Conservation (phyloP, 2,797 vertebrate species). For the Spea hammondii region DNA sequence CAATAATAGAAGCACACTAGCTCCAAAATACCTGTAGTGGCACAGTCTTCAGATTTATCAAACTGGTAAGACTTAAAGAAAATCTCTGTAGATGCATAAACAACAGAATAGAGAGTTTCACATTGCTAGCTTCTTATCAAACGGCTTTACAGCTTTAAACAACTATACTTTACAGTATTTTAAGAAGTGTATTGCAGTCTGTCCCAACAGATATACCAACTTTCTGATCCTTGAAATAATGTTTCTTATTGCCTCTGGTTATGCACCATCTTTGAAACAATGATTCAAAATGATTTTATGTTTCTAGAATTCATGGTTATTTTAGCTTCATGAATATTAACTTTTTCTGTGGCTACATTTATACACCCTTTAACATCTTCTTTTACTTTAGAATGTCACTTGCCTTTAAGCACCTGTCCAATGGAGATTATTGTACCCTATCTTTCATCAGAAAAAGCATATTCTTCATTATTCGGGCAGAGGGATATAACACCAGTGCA, state of each 20-base stretch:
- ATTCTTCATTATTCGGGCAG: conserved; percentile 26
- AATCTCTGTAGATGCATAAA: too few species aligned
- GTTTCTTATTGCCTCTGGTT: neutral
- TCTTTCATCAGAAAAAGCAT: conserved; percentile 16
- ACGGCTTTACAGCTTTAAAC: too few species aligned
- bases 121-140: too few species aligned
- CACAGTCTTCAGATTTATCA: too few species aligned
- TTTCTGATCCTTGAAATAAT: too few species aligned
- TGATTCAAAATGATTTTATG: neutral
- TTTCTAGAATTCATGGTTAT: neutral
- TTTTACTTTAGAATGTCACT: neutral
- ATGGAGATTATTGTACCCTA: conserved; percentile 47
- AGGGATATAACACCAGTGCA: conserved; percentile 7
- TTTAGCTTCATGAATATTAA: neutral
- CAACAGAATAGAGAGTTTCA: too few species aligned
- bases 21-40: too few species aligned
- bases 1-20: too few species aligned
- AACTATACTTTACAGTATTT: too few species aligned
- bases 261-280: neutral
- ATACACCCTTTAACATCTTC: neutral
- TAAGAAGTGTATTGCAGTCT: too few species aligned
- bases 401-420: conserved; percentile 33
- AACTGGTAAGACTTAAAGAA: too few species aligned
- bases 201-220: too few species aligned
- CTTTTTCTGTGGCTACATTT: neutral